Base-by-base conservation (phyloP, 2,797 vertebrate genomes). In the Sebastes steindachneri region DNA sequence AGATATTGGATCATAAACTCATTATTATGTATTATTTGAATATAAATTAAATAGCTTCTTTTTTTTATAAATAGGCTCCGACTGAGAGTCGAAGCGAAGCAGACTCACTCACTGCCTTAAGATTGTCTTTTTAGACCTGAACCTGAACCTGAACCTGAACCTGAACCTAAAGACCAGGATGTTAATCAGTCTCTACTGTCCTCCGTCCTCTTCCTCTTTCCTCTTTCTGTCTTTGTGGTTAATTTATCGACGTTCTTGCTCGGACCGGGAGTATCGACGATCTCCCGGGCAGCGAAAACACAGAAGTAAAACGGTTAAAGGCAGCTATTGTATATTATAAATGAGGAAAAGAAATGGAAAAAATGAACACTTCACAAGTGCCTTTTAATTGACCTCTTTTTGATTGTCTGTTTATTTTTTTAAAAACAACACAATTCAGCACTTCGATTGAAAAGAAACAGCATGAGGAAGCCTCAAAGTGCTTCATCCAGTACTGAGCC, bases 321-420 rank as follows among this genome's bases (percentile, higher is more conserved):
- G 88, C 91, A 91, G 92, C 91, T 91, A 92, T 75, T 90, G 83
- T 89, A 73, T 67, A 63, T 84, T 81, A 81, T 31, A 89, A 83
- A 76, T 5, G 25, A 77, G 79, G 82, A 51, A 58, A 67, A 73
- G 37, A 55, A 57, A 48, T 11, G 4, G 58, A 63, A 76, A 21
- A 11, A 64, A 57, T 12, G 1, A 65, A 51, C 41, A 62, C 23
- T 79, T 84, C n/a, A 66, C 23, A 19, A 9, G 9, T 66, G 75
- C 85, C 88, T 82, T 86, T 84, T 17, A 55, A 76, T 71, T 29
- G 9, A 75, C 23, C 14, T 76, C 48, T 72, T 73, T 28, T 12
- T 65, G 71, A 72, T 66, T 29, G 72, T 80, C 25, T 79, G 67
- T 63, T 67, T 31, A 23, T 76, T n/a, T 60, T 62, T 9, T 62